Evolutionary conservation across 2,888 invertebrate species (phyloP).

Genomic region (Anticlea derivata): DNA sequence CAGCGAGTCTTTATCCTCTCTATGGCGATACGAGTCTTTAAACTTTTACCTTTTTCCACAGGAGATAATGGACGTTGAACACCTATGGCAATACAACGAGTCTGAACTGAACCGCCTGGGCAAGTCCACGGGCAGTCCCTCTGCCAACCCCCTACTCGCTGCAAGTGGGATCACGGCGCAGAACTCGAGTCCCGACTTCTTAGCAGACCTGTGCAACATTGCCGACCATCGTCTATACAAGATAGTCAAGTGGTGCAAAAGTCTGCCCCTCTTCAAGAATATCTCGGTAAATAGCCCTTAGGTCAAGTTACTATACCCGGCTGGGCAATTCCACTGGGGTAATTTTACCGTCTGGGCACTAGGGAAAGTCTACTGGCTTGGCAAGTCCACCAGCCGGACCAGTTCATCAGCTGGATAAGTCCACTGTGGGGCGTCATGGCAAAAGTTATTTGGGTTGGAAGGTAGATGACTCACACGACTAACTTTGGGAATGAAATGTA

Average conservation of each 20-base stretch:
- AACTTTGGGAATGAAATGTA: no score
- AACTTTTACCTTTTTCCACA: conserved; percentile 59
- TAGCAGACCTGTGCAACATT: conserved; percentile 95
- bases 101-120: conserved; percentile 88
- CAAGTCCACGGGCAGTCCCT: conserved; percentile 65
- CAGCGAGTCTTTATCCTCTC: no score
- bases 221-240: conserved; percentile 98
- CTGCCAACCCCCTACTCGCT: conserved; percentile 73
- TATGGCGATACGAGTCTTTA: no score
- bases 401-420: no score
- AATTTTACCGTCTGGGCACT: no score
- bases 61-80: conserved; percentile 98
- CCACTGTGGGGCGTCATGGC: no score
- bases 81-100: conserved; percentile 97
- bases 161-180: conserved; percentile 80
- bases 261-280: conserved; percentile 97
- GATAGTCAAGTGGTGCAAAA: conserved; percentile 99
- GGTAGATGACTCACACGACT: no score
- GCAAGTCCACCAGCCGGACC: no score
- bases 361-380: no score
- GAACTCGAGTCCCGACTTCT: conserved; percentile 91
- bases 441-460: no score
- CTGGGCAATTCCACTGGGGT: no score
- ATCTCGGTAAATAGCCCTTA: conserved; percentile 89
- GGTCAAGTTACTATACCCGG: no score